phyloP scores from a whole-genome alignment of 1,140 invertebrate genomes.

The Eufriesea mexicana region DNA sequence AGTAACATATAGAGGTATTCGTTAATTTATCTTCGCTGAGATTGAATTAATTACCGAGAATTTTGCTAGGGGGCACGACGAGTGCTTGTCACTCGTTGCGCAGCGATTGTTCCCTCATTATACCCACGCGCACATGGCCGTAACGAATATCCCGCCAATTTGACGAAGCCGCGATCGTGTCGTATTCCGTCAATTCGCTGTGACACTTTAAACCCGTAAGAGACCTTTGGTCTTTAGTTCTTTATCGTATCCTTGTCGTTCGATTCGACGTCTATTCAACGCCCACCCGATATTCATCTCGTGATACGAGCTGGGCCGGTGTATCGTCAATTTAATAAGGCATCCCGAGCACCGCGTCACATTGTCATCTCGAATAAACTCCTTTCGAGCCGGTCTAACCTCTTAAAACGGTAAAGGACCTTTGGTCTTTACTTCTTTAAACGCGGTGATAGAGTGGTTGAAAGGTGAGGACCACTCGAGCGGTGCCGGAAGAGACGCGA shows the following conservation, averaged over 20 bases:
- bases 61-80: background rate
- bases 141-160: slow-evolving; percentile 6
- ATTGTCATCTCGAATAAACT: slow-evolving; percentile 69
- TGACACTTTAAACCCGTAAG: background rate
- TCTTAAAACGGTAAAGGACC: slow-evolving; percentile 67
- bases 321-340: slow-evolving; percentile 47
- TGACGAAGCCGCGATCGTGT: background rate
- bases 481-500: slow-evolving; percentile 64
- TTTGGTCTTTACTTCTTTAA: slow-evolving; percentile 82
- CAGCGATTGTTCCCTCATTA: background rate
- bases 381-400: slow-evolving; percentile 48
- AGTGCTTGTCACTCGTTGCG: background rate
- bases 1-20: no score
- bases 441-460: slow-evolving; percentile 81
- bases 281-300: slow-evolving; percentile 34
- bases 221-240: slow-evolving; percentile 52
- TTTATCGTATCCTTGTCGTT: slow-evolving; percentile 47
- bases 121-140: no score
- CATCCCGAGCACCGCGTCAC: slow-evolving; percentile 47
- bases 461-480: slow-evolving; percentile 73
- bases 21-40: no score
- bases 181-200: background rate
- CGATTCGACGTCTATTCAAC: slow-evolving; percentile 54
- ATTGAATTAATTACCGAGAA: background rate
- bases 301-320: background rate